Percentiles rank a stretch among this genome's conserved stretches.
Evolutionary conservation across 1,140 invertebrate genomes (phyloP).

Genomic region (Batillaria attramentaria): DNA sequence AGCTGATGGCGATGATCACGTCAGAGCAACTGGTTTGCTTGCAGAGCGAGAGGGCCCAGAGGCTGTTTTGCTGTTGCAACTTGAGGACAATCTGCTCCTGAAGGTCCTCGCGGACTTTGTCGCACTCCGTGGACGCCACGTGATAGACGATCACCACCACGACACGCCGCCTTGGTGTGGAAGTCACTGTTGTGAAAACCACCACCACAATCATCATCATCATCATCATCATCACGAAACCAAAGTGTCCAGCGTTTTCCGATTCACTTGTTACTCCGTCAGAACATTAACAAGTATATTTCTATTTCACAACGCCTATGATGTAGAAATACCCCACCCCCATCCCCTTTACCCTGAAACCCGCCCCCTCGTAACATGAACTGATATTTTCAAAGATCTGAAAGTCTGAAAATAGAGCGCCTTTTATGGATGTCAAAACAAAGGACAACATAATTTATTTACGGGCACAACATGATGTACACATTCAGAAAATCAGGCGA

Average conservation of each 20-base stretch:
- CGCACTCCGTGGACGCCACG: not conserved
- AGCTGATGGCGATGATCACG: slow-evolving; percentile 9
- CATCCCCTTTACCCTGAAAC: too few species aligned
- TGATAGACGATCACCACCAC: not conserved
- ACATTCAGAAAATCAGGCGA: too few species aligned
- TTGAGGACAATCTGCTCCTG: slow-evolving; percentile 1
- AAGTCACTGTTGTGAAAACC: not conserved
- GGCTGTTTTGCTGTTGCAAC: slow-evolving; percentile 16
- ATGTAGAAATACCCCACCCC: not conserved
- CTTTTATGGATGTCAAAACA: too few species aligned
- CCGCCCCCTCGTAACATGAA: too few species aligned
- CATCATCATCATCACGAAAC: too few species aligned
- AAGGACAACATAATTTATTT: too few species aligned
- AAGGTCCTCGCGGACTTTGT: not conserved
- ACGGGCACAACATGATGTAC: too few species aligned
- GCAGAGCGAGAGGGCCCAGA: slow-evolving; percentile 4
- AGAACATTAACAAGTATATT: not conserved
- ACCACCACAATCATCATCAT: too few species aligned
- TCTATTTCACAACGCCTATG: not conserved
- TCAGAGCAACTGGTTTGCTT: not conserved
- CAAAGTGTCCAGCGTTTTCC: too few species aligned
- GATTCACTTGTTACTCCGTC: not conserved
- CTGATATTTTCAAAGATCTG: too few species aligned
- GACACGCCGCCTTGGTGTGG: not conserved
- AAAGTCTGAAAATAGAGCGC: too few species aligned